phyloP scores from a whole-genome alignment of 2,888 invertebrate genomes.

The Tuta absoluta region DNA sequence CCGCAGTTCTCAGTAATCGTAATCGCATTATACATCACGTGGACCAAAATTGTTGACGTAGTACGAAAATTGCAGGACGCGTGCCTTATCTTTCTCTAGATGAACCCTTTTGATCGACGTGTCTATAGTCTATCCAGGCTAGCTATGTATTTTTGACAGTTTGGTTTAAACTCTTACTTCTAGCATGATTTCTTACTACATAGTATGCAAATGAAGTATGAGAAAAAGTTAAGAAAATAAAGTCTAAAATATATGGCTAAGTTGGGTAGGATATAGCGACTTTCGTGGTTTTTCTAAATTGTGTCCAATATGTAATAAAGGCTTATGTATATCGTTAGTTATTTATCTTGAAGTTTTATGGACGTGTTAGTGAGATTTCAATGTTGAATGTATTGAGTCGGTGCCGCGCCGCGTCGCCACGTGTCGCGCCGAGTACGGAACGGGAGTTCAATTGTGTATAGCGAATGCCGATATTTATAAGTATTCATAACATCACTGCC shows the following conservation, averaged over 20 bases:
- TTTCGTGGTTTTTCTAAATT: slow-evolving; percentile 2
- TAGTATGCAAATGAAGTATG: too few relatives aligned
- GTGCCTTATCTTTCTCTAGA: neutral
- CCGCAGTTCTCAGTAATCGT: too few relatives aligned
- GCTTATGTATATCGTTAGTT: slow-evolving; percentile 51
- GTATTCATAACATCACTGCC: slow-evolving; percentile 78
- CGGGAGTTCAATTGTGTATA: slow-evolving; percentile 57
- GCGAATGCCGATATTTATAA: slow-evolving; percentile 68
- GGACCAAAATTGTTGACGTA: neutral
- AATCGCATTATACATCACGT: neutral
- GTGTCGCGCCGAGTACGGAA: slow-evolving; percentile 38
- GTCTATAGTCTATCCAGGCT: too few relatives aligned
- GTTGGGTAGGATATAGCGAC: neutral
- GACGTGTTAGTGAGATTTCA: slow-evolving; percentile 63
- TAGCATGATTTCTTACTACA: too few relatives aligned
- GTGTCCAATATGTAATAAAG: slow-evolving; percentile 12
- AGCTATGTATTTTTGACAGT: too few relatives aligned
- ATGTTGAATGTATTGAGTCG: slow-evolving; percentile 65
- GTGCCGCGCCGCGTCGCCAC: slow-evolving; percentile 48
- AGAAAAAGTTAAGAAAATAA: too few relatives aligned
- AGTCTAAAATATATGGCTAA: too few relatives aligned
- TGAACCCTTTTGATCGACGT: neutral
- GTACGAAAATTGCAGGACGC: neutral
- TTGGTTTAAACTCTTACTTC: too few relatives aligned
- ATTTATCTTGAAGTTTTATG: slow-evolving; percentile 66